phyloP scores from a whole-genome alignment of 2,888 invertebrate species.

The Morpho deidamia region DNA sequence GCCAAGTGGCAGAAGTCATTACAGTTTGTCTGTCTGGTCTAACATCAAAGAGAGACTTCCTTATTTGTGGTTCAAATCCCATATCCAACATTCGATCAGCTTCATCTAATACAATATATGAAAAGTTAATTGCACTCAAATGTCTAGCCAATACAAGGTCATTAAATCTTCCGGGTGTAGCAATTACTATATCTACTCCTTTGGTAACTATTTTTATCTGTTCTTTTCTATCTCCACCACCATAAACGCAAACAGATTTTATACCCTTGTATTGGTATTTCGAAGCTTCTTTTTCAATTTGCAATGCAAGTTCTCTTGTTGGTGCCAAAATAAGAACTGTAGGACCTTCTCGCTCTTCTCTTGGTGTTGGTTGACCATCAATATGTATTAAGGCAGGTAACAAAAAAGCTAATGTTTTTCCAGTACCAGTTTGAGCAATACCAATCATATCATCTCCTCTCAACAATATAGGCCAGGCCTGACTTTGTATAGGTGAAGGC shows the following conservation, averaged over 20 bases:
- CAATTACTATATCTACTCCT: slow-evolving; percentile 97
- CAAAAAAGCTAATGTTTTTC: slow-evolving; percentile 96
- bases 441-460: slow-evolving; percentile 96
- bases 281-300: slow-evolving; percentile 93
- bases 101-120: slow-evolving; percentile 95
- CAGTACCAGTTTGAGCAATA: slow-evolving; percentile 96
- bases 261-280: slow-evolving; percentile 95
- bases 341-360: slow-evolving; percentile 86
- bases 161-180: slow-evolving; percentile 95
- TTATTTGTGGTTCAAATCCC: slow-evolving; percentile 93
- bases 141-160: slow-evolving; percentile 88
- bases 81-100: slow-evolving; percentile 93
- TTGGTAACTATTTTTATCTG: slow-evolving; percentile 86
- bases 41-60: slow-evolving; percentile 87
- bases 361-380: slow-evolving; percentile 88
- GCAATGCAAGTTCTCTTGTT: slow-evolving; percentile 94
- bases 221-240: slow-evolving; percentile 89
- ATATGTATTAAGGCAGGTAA: slow-evolving; percentile 96
- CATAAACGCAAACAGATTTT: slow-evolving; percentile 93
- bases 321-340: slow-evolving; percentile 94
- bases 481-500: slow-evolving; percentile 95
- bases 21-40: slow-evolving; percentile 95
- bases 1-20: slow-evolving; percentile 99
- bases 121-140: slow-evolving; percentile 87
- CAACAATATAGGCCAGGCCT: slow-evolving; percentile 96